A percentile compares a stretch with the other conserved stretches of the same genome.
Conservation (phyloP, 2,888 invertebrate species). For the Synergus umbraculus region DNA sequence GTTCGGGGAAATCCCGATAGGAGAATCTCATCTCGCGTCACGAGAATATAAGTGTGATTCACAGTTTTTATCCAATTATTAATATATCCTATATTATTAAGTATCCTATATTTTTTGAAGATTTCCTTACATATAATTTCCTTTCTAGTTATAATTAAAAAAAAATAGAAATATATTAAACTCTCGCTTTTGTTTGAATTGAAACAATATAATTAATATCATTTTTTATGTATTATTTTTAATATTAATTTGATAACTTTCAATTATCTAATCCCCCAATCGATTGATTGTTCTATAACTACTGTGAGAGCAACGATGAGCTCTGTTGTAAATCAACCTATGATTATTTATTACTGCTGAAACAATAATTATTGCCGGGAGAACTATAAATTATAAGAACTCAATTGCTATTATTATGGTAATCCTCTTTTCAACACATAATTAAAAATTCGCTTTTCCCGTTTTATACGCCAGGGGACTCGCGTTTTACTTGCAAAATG, state of each 20-base stretch:
- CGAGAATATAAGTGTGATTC: neutral
- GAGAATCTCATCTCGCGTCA: neutral
- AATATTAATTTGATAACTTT: neutral
- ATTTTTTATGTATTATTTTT: neutral
- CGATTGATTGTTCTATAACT: neutral
- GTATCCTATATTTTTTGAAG: too few species aligned
- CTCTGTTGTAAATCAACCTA: conserved; percentile 22
- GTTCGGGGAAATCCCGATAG: neutral
- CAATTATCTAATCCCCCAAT: neutral
- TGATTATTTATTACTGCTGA: conserved; percentile 24
- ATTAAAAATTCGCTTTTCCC: conserved; percentile 33
- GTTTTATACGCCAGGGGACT: conserved; percentile 31
- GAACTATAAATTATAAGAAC: conserved; percentile 27
- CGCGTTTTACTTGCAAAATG: conserved; percentile 27
- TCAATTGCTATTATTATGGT: conserved; percentile 38
- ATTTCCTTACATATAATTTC: too few species aligned
- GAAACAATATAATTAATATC: neutral
- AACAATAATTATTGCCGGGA: conserved; percentile 33
- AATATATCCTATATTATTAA: too few species aligned
- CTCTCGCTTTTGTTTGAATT: neutral
- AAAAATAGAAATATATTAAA: neutral
- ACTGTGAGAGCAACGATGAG: conserved; percentile 16
- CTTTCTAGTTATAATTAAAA: neutral
- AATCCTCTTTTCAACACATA: conserved; percentile 17
- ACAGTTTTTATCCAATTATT: too few species aligned